phyloP scores from a whole-genome alignment of 2,888 invertebrate genomes.

The Agonum fuliginosum region DNA sequence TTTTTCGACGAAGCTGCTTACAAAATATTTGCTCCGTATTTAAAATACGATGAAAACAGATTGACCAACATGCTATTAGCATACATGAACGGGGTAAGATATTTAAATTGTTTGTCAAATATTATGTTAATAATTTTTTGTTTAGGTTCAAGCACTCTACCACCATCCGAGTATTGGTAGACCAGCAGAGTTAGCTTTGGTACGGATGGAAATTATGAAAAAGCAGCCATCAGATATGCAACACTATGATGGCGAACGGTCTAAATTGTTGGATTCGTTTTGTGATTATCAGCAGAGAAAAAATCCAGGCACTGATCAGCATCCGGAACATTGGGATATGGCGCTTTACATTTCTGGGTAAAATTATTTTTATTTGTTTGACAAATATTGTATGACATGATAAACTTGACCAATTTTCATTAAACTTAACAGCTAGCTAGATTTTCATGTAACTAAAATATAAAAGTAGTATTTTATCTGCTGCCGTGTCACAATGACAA shows the following conservation, averaged over 20 bases:
- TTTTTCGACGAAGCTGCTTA: slow-evolving; percentile 86
- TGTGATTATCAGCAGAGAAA: slow-evolving; percentile 81
- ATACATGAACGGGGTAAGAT: slow-evolving; percentile 83
- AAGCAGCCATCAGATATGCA: slow-evolving; percentile 79
- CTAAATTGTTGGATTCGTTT: slow-evolving; percentile 82
- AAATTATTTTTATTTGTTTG: slow-evolving; percentile 54
- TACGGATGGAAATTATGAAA: slow-evolving; percentile 82
- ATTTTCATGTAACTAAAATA: too few species aligned
- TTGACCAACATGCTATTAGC: slow-evolving; percentile 85
- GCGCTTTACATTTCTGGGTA: slow-evolving; percentile 85
- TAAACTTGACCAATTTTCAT: background rate
- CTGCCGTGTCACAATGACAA: too few species aligned
- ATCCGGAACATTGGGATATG: slow-evolving; percentile 88
- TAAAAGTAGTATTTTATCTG: too few species aligned
- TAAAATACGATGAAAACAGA: slow-evolving; percentile 79
- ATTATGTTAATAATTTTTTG: slow-evolving; percentile 50
- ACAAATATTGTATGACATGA: too few species aligned
- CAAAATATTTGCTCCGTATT: slow-evolving; percentile 81
- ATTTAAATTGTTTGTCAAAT: background rate
- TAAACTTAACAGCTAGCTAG: too few species aligned
- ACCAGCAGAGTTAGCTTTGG: slow-evolving; percentile 80
- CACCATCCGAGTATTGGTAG: slow-evolving; percentile 84
- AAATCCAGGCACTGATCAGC: slow-evolving; percentile 80
- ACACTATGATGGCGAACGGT: slow-evolving; percentile 80
- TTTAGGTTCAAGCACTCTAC: slow-evolving; percentile 85